phyloP scores from a whole-genome alignment of 1,140 invertebrate genomes.

The Metaphire vulgaris region DNA sequence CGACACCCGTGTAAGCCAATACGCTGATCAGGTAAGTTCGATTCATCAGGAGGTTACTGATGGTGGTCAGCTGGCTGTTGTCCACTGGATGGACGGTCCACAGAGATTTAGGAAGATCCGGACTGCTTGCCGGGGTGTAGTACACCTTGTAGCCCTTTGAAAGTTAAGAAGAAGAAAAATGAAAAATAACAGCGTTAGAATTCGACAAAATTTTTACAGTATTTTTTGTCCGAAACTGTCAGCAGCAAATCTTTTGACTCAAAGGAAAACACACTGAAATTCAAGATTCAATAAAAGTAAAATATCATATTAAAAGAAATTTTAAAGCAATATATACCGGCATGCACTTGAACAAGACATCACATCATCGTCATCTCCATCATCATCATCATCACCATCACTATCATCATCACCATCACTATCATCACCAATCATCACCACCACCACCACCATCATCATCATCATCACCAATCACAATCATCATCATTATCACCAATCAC shows the following conservation, averaged over 20 bases:
- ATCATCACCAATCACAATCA: not conserved
- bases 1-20: slow-evolving; percentile 48
- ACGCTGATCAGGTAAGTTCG: slow-evolving; percentile 50
- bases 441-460: slow-evolving; percentile 1
- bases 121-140: slow-evolving; percentile 77
- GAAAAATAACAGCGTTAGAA: too few species aligned
- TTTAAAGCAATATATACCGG: too few species aligned
- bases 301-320: too few species aligned
- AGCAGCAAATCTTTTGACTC: too few species aligned
- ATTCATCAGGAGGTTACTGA: slow-evolving; percentile 54
- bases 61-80: slow-evolving; percentile 84
- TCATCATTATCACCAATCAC: slow-evolving; percentile 15
- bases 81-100: slow-evolving; percentile 90
- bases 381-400: not conserved
- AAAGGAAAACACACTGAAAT: too few species aligned
- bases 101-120: slow-evolving; percentile 72
- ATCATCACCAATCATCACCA: too few species aligned
- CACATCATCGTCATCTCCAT: slow-evolving; percentile 12
- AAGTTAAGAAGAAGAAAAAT: too few species aligned
- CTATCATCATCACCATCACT: not conserved
- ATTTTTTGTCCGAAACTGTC: too few species aligned
- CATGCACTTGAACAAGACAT: too few species aligned
- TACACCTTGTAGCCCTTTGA: slow-evolving; percentile 97
- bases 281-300: too few species aligned
- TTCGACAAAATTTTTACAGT: too few species aligned